These are phyloP conservation scores for Apotomis betuletana DNA, from an alignment of 2,888 invertebrate species.

Conservation along the genomic window DNA sequence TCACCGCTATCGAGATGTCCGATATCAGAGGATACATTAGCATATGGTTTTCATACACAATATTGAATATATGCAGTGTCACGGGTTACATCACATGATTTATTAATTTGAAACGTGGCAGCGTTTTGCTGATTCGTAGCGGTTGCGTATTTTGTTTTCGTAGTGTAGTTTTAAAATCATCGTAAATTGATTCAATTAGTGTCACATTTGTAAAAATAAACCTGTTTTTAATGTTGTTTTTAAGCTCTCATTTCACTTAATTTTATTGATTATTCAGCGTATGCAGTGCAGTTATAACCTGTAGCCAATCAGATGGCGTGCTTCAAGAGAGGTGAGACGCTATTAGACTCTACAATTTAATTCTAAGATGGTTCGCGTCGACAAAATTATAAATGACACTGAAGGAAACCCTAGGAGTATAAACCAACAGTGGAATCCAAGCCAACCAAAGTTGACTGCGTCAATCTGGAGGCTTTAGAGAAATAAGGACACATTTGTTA, in stretches of 20 bases:
- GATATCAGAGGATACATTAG: not conserved
- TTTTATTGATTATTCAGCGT: too few species aligned
- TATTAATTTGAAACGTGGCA: conserved; percentile 3
- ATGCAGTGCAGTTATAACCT: too few species aligned
- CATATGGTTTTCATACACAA: conserved; percentile 4
- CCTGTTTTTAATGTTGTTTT: not conserved
- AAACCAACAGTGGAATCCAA: too few species aligned
- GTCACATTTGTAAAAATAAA: conserved; percentile 1
- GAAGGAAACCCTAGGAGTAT: too few species aligned
- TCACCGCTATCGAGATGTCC: conserved; percentile 12
- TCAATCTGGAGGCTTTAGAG: too few species aligned
- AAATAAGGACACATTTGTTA: too few species aligned
- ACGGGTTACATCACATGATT: conserved; percentile 13
- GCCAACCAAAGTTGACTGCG: too few species aligned
- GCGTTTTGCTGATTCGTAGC: not conserved
- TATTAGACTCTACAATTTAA: too few species aligned
- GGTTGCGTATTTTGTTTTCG: conserved; percentile 11
- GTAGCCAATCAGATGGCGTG: too few species aligned
- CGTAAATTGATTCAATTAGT: conserved; percentile 17
- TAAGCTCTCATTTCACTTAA: not conserved
- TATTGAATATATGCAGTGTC: not conserved
- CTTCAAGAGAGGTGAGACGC: too few species aligned
- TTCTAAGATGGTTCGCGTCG: too few species aligned
- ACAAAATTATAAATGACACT: too few species aligned
- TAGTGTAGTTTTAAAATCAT: conserved; percentile 8